These are phyloP conservation scores for Morpho helenor DNA, from an alignment of 2,888 invertebrate genomes.

Conservation along the genomic window DNA sequence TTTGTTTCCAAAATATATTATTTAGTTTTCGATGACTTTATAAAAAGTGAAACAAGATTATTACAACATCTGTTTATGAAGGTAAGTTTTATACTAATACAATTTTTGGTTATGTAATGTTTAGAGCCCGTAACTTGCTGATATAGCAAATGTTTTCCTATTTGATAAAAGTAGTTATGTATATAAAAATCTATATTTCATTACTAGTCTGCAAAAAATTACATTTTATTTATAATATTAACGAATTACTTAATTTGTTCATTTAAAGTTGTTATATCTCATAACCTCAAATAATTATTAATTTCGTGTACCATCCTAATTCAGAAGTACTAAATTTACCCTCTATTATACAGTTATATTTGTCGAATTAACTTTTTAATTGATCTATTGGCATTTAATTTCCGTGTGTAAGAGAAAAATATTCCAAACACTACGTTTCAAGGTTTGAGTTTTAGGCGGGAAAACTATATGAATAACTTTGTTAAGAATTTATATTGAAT, in stretches of 20 bases:
- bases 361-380: background rate
- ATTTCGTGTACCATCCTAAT: background rate
- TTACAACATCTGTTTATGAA: slow-evolving; percentile 27
- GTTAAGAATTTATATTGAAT: background rate
- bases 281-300: slow-evolving; percentile 43
- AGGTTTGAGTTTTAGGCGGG: slow-evolving; percentile 43
- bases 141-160: slow-evolving; percentile 34
- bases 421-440: too few relatives aligned
- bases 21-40: slow-evolving; percentile 15
- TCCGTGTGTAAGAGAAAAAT: background rate
- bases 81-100: slow-evolving; percentile 46
- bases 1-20: slow-evolving; percentile 37
- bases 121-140: slow-evolving; percentile 36
- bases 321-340: background rate
- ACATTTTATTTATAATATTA: background rate
- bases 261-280: slow-evolving; percentile 4
- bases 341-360: too few relatives aligned
- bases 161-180: background rate
- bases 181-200: background rate
- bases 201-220: background rate
- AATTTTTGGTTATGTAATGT: slow-evolving; percentile 57
- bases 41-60: slow-evolving; percentile 9
- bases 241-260: background rate
- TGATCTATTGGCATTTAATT: background rate
- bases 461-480: slow-evolving; percentile 31